These are phyloP conservation scores for Drosophila rellima DNA, from an alignment of 2,888 invertebrate species.

Conservation along the genomic window DNA sequence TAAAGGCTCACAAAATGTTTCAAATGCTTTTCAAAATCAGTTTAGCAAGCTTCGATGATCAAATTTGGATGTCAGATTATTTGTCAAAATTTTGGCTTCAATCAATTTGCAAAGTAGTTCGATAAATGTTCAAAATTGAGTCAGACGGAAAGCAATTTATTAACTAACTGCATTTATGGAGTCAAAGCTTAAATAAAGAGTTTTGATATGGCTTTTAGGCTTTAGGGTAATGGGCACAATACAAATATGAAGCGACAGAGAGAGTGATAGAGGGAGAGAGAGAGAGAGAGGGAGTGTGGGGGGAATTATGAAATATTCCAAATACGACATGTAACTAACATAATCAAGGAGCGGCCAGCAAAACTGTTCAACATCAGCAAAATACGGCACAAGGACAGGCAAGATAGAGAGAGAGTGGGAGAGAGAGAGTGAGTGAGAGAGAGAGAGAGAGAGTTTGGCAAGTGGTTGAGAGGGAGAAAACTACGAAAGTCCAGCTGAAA, in stretches of 20 bases:
- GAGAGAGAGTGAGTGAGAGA: background rate
- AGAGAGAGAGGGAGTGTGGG: background rate
- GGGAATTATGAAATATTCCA: slow-evolving; percentile 54
- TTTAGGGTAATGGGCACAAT: slow-evolving; percentile 34
- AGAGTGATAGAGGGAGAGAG: background rate
- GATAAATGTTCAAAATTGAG: too few species aligned
- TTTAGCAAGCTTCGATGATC: too few species aligned
- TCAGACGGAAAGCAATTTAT: too few species aligned
- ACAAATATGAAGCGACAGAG: background rate
- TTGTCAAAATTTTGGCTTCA: too few species aligned
- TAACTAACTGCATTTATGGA: too few species aligned
- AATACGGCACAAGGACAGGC: slow-evolving; percentile 20
- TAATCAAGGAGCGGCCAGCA: slow-evolving; percentile 60
- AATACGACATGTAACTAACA: slow-evolving; percentile 67
- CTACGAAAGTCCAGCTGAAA: slow-evolving; percentile 43
- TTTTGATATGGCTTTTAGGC: too few species aligned
- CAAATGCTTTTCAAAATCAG: too few species aligned
- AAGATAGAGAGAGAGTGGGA: background rate
- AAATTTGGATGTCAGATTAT: too few species aligned
- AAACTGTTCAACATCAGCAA: slow-evolving; percentile 36
- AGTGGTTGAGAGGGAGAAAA: slow-evolving; percentile 6
- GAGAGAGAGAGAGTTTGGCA: background rate
- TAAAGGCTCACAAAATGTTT: too few species aligned
- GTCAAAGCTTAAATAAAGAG: background rate
- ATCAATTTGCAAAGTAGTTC: too few species aligned